Evolutionary conservation across 2,797 vertebrate species (phyloP).

Genomic region (Perodicticus potto): DNA sequence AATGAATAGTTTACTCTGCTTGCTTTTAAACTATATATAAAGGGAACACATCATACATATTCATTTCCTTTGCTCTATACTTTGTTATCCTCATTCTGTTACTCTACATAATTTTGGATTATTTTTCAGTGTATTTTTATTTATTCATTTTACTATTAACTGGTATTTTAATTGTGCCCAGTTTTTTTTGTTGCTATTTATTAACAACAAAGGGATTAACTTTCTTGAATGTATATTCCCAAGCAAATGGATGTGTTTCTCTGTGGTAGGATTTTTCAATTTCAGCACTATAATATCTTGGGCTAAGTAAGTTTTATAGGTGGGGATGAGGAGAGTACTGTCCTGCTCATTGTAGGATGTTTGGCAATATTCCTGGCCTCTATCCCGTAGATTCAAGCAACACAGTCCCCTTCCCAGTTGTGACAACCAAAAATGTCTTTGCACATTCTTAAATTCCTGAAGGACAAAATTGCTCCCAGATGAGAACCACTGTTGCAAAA

Average conservation of each 20-base stretch:
- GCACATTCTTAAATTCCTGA: not conserved
- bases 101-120: not conserved
- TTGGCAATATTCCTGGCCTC: not conserved
- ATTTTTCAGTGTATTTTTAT: not conserved
- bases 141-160: not conserved
- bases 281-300: not conserved
- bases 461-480: not conserved
- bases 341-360: not conserved
- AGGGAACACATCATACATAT: too few relatives aligned
- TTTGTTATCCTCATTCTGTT: not conserved
- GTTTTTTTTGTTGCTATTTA: not conserved
- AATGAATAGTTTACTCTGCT: not conserved
- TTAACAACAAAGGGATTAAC: not conserved
- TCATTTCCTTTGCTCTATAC: not conserved
- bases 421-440: not conserved
- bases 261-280: not conserved
- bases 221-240: not conserved
- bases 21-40: not conserved
- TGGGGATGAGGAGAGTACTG: not conserved
- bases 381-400: not conserved
- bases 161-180: not conserved
- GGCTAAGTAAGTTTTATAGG: not conserved
- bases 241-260: not conserved
- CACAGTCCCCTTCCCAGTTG: fast-evolving
- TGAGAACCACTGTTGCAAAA: not conserved